Evolutionary conservation across 2,113 vertebrate species (phyloP).

Genomic region (Callithrix jacchus): DNA sequence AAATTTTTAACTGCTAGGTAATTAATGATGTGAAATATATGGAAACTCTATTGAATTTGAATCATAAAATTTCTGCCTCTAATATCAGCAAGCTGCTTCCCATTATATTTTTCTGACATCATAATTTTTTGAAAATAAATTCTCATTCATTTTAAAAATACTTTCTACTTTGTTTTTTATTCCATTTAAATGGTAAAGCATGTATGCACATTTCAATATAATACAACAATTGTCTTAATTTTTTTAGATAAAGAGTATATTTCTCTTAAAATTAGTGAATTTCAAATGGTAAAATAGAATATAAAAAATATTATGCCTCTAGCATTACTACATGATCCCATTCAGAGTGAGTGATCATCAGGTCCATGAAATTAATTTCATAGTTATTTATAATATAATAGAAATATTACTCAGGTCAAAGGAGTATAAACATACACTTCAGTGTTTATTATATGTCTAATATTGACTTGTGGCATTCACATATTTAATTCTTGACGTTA

Average conservation of each 20-base stretch:
- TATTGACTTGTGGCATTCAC: background rate
- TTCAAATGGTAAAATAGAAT: background rate
- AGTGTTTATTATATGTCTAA: background rate
- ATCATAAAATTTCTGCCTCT: background rate
- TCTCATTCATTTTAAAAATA: constrained; percentile 27
- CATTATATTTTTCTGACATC: background rate
- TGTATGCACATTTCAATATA: background rate
- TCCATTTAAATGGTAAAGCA: constrained; percentile 48
- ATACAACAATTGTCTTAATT: background rate
- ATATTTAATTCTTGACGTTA: background rate
- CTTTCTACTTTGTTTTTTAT: constrained; percentile 20
- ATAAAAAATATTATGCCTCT: background rate
- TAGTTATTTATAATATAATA: background rate
- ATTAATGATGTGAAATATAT: constrained; percentile 48
- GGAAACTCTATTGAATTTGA: constrained; percentile 39
- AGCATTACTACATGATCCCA: background rate
- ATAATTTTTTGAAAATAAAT: constrained; percentile 26
- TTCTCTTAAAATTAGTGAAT: background rate
- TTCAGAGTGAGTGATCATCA: background rate
- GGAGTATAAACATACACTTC: background rate
- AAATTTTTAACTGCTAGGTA: constrained; percentile 32
- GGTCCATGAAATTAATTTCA: background rate
- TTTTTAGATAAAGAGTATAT: background rate
- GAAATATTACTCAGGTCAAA: background rate
- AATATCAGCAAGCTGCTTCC: background rate